Evolutionary conservation across 2,113 vertebrate species (phyloP).

Genomic region (Callorhinus ursinus): DNA sequence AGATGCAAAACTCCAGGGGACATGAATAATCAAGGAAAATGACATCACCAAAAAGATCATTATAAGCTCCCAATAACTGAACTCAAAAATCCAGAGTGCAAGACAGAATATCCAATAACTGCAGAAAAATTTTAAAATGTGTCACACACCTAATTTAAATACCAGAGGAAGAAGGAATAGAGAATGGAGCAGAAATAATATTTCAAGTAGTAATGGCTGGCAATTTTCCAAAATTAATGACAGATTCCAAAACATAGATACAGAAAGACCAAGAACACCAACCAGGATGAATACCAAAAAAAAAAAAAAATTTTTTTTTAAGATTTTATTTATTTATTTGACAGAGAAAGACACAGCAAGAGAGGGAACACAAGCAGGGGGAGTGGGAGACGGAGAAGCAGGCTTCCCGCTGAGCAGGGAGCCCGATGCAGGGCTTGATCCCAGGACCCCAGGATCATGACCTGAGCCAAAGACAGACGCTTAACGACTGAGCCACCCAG

Average conservation of each 20-base stretch:
- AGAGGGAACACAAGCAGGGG: no score
- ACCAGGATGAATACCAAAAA: neutral
- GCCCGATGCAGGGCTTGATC: no score
- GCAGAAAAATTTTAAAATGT: neutral
- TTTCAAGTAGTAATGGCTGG: neutral
- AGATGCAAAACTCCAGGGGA: neutral
- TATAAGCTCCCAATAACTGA: neutral
- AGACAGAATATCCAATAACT: neutral
- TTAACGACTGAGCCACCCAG: no score
- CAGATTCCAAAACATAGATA: neutral
- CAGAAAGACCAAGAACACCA: neutral
- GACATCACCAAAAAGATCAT: neutral
- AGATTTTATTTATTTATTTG: no score
- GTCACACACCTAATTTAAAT: neutral
- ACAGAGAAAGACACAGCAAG: no score
- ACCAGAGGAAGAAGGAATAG: neutral
- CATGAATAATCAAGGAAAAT: neutral
- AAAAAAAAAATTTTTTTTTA: neutral
- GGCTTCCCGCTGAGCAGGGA: no score
- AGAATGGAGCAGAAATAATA: neutral
- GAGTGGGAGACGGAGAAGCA: no score
- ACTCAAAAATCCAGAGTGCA: neutral
- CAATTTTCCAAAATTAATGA: neutral
- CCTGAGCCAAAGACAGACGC: no score
- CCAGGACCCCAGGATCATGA: no score